Conservation (phyloP, 2,888 invertebrate genomes). For the Dicyrtoma fusca region DNA sequence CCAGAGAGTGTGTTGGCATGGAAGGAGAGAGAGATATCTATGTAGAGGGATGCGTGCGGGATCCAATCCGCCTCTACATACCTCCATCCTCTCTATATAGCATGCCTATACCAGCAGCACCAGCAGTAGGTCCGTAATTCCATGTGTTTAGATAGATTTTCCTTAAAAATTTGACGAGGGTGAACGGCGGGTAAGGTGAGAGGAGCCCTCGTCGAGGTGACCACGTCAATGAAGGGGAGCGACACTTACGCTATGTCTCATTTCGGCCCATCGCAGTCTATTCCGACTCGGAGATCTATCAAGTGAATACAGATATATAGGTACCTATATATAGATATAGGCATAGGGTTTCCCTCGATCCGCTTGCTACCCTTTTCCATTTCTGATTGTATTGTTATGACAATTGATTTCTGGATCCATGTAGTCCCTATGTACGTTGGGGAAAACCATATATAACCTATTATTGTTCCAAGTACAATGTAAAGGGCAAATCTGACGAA, state of each 20-base stretch:
- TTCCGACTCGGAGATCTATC: background rate
- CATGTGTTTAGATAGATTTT: conserved; percentile 1
- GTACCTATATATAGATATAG: background rate
- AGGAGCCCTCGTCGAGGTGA: conserved; percentile 39
- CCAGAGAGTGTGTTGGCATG: background rate
- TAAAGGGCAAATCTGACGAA: background rate
- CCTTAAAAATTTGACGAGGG: conserved; percentile 21
- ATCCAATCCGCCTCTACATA: background rate
- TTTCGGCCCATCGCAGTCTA: conserved; percentile 7
- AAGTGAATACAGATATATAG: background rate
- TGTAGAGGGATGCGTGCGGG: background rate
- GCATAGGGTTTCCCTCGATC: background rate
- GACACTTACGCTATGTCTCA: conserved; percentile 29
- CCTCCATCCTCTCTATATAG: too few relatives aligned
- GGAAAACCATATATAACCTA: background rate
- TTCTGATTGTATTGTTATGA: conserved; percentile 34
- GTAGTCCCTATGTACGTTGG: background rate
- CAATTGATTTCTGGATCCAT: conserved; percentile 30
- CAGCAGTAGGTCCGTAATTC: background rate
- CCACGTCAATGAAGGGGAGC: conserved; percentile 43
- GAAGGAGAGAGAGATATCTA: background rate
- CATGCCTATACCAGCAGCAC: too few relatives aligned
- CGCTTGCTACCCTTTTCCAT: conserved; percentile 31
- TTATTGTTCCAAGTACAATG: background rate
- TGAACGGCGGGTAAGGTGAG: conserved; percentile 34